Conservation (phyloP, 2,797 vertebrate species). For the Danio jaintianensis region DNA sequence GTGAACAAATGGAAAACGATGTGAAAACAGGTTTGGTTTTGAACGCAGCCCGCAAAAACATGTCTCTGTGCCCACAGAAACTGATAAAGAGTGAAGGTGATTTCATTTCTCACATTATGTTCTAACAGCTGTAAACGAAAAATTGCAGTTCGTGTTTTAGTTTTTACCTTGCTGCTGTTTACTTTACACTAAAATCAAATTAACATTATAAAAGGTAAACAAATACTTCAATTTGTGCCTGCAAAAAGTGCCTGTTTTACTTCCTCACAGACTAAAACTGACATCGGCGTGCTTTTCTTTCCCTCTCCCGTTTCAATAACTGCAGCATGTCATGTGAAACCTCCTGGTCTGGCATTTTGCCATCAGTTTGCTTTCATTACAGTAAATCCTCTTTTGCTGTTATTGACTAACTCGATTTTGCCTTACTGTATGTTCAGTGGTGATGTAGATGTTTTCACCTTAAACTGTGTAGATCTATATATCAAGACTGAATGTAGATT, state of each 20-base stretch:
- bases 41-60: constrained; percentile 17
- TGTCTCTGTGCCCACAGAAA: constrained; percentile 1
- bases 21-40: constrained; percentile 5
- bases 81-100: neutral
- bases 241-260: constrained; percentile 50
- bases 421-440: neutral
- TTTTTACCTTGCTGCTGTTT: neutral
- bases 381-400: neutral
- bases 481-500: neutral
- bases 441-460: neutral
- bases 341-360: neutral
- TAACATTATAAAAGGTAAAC: neutral
- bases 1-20: constrained; percentile 8
- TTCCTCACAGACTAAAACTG: neutral
- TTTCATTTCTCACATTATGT: neutral
- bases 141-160: neutral
- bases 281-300: neutral
- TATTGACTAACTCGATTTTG: neutral
- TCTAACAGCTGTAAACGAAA: neutral
- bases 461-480: neutral
- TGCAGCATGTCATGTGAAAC: neutral
- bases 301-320: neutral
- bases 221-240: neutral
- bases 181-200: neutral
- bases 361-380: neutral